Conservation (phyloP, 2,797 vertebrate species). For the Echeneis naucrates region DNA sequence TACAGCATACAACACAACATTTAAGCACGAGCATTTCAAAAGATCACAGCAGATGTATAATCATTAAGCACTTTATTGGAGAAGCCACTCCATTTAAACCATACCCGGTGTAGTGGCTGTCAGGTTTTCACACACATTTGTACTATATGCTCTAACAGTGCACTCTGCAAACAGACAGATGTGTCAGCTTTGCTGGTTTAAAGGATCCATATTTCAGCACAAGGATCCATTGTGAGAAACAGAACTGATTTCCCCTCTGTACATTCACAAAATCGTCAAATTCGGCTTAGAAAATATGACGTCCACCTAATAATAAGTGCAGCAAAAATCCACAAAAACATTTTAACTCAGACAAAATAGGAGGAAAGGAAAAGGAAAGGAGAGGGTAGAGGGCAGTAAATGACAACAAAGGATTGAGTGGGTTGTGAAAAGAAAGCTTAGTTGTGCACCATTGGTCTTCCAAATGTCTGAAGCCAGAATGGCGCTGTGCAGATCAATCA, state of each 20-base stretch:
- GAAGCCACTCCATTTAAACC: constrained; percentile 29
- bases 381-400: not conserved
- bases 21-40: constrained; percentile 50
- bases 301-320: not conserved
- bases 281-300: constrained; percentile 16
- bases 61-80: constrained; percentile 23
- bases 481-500: constrained; percentile 6
- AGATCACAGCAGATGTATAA: constrained; percentile 55
- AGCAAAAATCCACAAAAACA: not conserved
- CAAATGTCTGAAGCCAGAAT: constrained; percentile 2
- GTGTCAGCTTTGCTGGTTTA: constrained; percentile 50
- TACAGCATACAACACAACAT: constrained; percentile 48
- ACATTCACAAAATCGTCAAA: constrained; percentile 57
- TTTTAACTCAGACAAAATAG: constrained; percentile 2
- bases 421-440: not conserved
- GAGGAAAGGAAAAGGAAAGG: too few species aligned
- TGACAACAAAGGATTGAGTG: not conserved
- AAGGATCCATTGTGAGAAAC: constrained; percentile 25
- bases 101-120: constrained; percentile 20
- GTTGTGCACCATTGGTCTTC: not conserved
- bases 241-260: constrained; percentile 35
- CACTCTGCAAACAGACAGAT: constrained; percentile 48
- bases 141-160: constrained; percentile 16
- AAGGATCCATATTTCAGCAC: constrained; percentile 31
- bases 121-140: constrained; percentile 11